Evolutionary conservation across 2,797 vertebrate genomes (phyloP).

Genomic region (Enoplosus armatus): DNA sequence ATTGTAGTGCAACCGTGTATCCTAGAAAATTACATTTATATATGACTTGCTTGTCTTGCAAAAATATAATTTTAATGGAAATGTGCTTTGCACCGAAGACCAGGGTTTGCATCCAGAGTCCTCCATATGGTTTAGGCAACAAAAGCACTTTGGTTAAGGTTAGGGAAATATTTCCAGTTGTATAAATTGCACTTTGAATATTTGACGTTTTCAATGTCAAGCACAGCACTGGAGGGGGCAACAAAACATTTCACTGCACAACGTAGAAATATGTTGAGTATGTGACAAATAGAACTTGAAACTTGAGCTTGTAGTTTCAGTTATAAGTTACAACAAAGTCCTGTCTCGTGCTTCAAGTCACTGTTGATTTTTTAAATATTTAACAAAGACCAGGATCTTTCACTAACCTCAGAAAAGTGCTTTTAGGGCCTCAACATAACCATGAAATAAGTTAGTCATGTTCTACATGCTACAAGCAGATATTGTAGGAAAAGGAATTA

Average conservation of each 20-base stretch:
- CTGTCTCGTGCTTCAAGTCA: background rate
- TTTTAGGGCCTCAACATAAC: background rate
- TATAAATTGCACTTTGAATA: too few species aligned
- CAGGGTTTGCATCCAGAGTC: background rate
- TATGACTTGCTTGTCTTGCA: background rate
- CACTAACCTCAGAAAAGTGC: background rate
- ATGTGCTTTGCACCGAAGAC: background rate
- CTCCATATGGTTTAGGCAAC: background rate
- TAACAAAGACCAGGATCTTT: background rate
- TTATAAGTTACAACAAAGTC: background rate
- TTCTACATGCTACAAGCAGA: background rate
- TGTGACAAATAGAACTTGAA: too few species aligned
- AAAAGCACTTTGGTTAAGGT: background rate
- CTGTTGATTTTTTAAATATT: background rate
- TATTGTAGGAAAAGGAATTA: background rate
- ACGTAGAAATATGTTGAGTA: too few species aligned
- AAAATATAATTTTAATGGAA: conserved; percentile 3
- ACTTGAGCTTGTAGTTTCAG: background rate
- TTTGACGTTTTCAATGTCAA: too few species aligned
- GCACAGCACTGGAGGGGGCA: too few species aligned
- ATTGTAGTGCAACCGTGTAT: background rate
- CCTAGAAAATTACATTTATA: background rate
- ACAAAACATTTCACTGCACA: too few species aligned
- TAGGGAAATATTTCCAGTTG: background rate
- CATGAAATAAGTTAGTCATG: background rate